A percentile compares a stretch with the other conserved stretches of the same genome.
phyloP scores from a whole-genome alignment of 1,140 invertebrate genomes.

The Drosophila pectinifera region DNA sequence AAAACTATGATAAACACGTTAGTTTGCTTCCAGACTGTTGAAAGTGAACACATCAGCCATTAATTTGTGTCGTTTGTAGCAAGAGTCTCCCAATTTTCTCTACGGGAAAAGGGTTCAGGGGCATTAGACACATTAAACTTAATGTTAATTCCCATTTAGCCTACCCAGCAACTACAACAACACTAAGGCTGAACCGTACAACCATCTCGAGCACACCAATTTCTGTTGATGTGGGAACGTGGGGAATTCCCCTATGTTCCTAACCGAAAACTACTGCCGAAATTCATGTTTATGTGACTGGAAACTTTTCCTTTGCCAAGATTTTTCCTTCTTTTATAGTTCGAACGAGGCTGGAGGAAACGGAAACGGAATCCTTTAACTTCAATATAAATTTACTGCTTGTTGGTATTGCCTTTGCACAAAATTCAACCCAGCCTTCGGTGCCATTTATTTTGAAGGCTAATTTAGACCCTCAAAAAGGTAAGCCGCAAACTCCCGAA shows the following conservation, averaged over 20 bases:
- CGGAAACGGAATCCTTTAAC: slow-evolving; percentile 39
- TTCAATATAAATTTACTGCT: slow-evolving; percentile 72
- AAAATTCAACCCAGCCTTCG: slow-evolving; percentile 59
- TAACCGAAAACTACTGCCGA: slow-evolving; percentile 76
- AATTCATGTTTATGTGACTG: slow-evolving; percentile 83
- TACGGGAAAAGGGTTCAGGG: slow-evolving; percentile 47
- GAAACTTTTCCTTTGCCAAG: slow-evolving; percentile 57
- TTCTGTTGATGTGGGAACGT: slow-evolving; percentile 18
- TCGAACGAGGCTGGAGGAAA: slow-evolving; percentile 64
- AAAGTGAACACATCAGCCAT: slow-evolving; percentile 21
- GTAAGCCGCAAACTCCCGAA: slow-evolving; percentile 39
- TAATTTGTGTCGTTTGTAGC: slow-evolving; percentile 22
- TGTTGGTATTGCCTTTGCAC: slow-evolving; percentile 52
- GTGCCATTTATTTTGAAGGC: slow-evolving; percentile 47
- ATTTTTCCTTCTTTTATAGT: slow-evolving; percentile 64
- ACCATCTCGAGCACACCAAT: slow-evolving; percentile 48
- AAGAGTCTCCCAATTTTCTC: neutral
- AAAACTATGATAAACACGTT: slow-evolving; percentile 32
- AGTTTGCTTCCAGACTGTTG: neutral
- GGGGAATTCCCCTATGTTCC: slow-evolving; percentile 40
- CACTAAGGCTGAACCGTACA: slow-evolving; percentile 58
- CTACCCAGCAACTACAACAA: slow-evolving; percentile 28
- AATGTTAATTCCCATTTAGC: slow-evolving; percentile 61
- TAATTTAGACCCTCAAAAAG: slow-evolving; percentile 52
- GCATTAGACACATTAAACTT: slow-evolving; percentile 79